A percentile compares a stretch with the other conserved stretches of the same genome.
Evolutionary conservation across 1,140 invertebrate species (phyloP).

Genomic region (Harpegnathos saltator): DNA sequence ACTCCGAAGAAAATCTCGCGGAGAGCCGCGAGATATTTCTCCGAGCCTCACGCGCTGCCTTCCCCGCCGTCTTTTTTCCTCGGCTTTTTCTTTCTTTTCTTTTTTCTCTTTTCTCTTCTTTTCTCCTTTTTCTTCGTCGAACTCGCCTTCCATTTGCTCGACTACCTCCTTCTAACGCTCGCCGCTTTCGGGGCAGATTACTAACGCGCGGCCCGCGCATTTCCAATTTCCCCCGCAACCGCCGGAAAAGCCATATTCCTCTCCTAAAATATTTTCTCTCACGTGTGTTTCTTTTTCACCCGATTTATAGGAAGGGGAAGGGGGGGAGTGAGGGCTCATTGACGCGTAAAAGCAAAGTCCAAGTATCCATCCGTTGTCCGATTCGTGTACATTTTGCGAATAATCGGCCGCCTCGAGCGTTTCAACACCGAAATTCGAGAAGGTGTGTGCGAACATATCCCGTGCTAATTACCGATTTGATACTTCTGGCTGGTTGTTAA

Average conservation of each 20-base stretch:
- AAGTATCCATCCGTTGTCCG: no score
- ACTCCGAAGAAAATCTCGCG: constrained; percentile 59
- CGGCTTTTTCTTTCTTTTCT: no score
- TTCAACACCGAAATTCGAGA: no score
- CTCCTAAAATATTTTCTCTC: constrained; percentile 37
- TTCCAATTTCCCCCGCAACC: constrained; percentile 27
- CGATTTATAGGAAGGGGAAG: no score
- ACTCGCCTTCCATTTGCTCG: constrained; percentile 50
- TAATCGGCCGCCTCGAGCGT: no score
- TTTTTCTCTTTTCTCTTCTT: not conserved
- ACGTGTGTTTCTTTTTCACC: not conserved
- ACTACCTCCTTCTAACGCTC: constrained; percentile 44
- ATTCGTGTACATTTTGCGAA: no score
- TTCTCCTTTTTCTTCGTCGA: constrained; percentile 13
- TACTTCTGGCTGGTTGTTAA: not conserved
- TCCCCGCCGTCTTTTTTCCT: constrained; percentile 25
- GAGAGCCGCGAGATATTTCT: constrained; percentile 61
- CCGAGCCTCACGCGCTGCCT: constrained; percentile 16
- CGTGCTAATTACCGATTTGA: no score
- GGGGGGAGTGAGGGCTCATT: no score
- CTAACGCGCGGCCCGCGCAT: constrained; percentile 33
- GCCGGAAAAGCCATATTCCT: constrained; percentile 7
- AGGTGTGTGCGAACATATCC: no score
- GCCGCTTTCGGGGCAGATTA: constrained; percentile 31
- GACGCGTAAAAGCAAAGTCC: no score